phyloP scores from a whole-genome alignment of 2,113 vertebrate species.

The Melanocharis versteri region DNA sequence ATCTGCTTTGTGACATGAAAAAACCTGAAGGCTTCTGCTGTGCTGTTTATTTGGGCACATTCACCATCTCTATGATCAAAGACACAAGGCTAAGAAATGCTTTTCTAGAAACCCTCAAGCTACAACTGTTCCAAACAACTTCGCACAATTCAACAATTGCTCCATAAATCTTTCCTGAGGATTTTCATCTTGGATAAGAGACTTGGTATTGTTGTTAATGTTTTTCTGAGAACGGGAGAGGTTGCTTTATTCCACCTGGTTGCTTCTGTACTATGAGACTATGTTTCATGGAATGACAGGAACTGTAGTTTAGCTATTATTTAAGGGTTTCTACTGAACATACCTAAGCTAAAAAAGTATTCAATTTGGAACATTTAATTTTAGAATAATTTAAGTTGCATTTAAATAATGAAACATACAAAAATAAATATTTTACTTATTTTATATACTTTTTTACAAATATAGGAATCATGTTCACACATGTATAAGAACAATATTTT shows the following conservation, averaged over 20 bases:
- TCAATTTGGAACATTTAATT: neutral
- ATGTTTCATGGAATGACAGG: neutral
- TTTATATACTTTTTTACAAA: neutral
- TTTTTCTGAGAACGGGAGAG: neutral
- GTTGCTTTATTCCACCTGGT: neutral
- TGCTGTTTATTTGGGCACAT: neutral
- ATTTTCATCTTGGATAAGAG: neutral
- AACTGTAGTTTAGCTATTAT: neutral
- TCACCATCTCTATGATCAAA: neutral
- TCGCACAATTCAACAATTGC: neutral
- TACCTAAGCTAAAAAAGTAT: neutral
- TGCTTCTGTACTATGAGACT: neutral
- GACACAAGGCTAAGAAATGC: neutral
- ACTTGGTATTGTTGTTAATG: neutral
- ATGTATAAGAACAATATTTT: neutral
- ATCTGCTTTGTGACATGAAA: neutral
- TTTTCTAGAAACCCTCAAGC: neutral
- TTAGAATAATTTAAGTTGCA: neutral
- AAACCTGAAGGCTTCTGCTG: neutral
- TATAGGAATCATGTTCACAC: neutral
- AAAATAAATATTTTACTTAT: neutral
- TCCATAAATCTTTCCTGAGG: neutral
- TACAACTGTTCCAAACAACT: neutral
- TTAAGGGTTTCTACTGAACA: neutral
- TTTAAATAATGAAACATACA: neutral